phyloP scores from a whole-genome alignment of 2,888 invertebrate species.

The Scaptomyza reducta region DNA sequence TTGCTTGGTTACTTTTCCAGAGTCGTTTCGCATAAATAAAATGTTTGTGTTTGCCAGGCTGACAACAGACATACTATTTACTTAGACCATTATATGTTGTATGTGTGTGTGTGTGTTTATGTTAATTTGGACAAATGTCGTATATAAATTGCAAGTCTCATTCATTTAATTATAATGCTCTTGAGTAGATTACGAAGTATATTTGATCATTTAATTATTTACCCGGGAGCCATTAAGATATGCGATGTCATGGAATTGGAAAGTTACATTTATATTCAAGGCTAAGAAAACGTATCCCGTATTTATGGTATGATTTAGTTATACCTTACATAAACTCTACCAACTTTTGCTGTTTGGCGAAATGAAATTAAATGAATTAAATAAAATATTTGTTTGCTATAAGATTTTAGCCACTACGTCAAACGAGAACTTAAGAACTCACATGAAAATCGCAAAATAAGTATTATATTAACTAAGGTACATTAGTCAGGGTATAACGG shows the following conservation, averaged over 20 bases:
- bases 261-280: neutral
- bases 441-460: no score
- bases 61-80: conserved; percentile 42
- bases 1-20: conserved; percentile 20
- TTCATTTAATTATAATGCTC: conserved; percentile 36
- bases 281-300: neutral
- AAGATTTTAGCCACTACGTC: no score
- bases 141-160: conserved; percentile 25
- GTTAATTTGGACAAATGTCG: conserved; percentile 46
- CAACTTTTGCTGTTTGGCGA: no score
- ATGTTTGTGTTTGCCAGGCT: conserved; percentile 11
- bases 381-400: no score
- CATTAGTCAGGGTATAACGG: no score
- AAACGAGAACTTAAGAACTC: no score
- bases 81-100: conserved; percentile 43
- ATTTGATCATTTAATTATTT: conserved; percentile 11
- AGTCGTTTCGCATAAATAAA: conserved; percentile 10
- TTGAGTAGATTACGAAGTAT: neutral
- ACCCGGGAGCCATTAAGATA: neutral
- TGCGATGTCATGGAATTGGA: neutral
- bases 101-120: conserved; percentile 2
- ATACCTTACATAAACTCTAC: neutral
- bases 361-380: no score
- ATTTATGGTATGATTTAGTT: neutral
- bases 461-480: no score